Evolutionary conservation across 2,797 vertebrate species (phyloP).

Genomic region (Atherinosoma microstoma): DNA sequence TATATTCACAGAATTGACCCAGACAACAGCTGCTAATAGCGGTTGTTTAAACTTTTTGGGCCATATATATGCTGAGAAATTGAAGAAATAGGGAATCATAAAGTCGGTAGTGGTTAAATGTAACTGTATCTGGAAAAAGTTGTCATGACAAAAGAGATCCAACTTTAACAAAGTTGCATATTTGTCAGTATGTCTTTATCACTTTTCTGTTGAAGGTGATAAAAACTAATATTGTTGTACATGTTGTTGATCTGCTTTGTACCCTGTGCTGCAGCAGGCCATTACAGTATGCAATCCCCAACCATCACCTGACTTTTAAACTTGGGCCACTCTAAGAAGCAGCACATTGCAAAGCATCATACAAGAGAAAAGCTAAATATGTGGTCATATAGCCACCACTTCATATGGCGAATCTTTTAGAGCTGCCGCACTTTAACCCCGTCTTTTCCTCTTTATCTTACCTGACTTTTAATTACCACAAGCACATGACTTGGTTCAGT

Average conservation of each 20-base stretch:
- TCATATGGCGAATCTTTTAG: constrained; percentile 37
- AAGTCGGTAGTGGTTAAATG: not conserved
- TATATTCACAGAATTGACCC: not conserved
- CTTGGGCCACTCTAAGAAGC: constrained; percentile 36
- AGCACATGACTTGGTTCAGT: constrained; percentile 36
- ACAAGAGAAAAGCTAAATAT: constrained; percentile 5
- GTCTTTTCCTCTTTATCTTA: constrained; percentile 42
- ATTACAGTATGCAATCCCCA: not conserved
- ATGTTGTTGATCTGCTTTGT: not conserved
- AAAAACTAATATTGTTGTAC: not conserved
- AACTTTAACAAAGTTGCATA: not conserved
- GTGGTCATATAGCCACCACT: constrained; percentile 26
- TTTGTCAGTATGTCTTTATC: not conserved
- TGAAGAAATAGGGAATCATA: too few species aligned
- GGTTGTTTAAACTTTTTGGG: not conserved
- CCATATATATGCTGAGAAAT: not conserved
- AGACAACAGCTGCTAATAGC: too few species aligned
- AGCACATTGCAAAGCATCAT: constrained; percentile 35
- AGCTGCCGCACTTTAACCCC: constrained; percentile 40
- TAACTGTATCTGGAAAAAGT: not conserved
- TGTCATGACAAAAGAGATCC: not conserved
- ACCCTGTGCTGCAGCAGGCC: too few species aligned
- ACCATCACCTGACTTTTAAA: constrained; percentile 33
- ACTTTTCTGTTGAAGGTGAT: not conserved
- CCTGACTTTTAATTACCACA: constrained; percentile 61